Conservation (phyloP, 1,140 invertebrate species). For the Patella vulgata region DNA sequence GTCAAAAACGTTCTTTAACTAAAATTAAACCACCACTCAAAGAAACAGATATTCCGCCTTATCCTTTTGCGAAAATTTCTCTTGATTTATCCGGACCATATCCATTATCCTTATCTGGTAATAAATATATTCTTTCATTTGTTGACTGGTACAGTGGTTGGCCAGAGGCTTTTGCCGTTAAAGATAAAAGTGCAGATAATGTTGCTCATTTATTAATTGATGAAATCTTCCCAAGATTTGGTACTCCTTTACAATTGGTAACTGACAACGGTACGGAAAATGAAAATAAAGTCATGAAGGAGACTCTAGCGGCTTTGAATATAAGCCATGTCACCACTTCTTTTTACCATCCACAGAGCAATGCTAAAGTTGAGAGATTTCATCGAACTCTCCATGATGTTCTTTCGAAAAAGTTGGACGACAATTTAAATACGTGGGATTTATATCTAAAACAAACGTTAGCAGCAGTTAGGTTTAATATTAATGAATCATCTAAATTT, state of each 20-base stretch:
- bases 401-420: slow-evolving; percentile 17
- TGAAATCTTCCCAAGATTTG: slow-evolving; percentile 9
- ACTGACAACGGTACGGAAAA: slow-evolving; percentile 21
- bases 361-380: slow-evolving; percentile 17
- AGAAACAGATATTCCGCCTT: slow-evolving; percentile 22
- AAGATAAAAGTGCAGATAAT: slow-evolving; percentile 17
- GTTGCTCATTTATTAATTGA: slow-evolving; percentile 15
- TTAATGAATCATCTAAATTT: slow-evolving; percentile 10
- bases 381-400: slow-evolving; percentile 28
- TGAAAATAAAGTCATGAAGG: slow-evolving; percentile 12
- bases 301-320: slow-evolving; percentile 6
- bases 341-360: slow-evolving; percentile 19
- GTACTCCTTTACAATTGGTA: neutral
- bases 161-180: slow-evolving; percentile 22
- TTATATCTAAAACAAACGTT: slow-evolving; percentile 17
- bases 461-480: slow-evolving; percentile 18
- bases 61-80: slow-evolving; percentile 17
- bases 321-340: slow-evolving; percentile 14
- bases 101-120: slow-evolving; percentile 16
- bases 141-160: slow-evolving; percentile 19
- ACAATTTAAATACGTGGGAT: slow-evolving; percentile 11
- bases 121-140: slow-evolving; percentile 24
- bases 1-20: neutral
- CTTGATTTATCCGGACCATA: slow-evolving; percentile 36
- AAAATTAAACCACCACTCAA: slow-evolving; percentile 7